A percentile compares a stretch with the other conserved stretches of the same genome.
Evolutionary conservation across 2,888 invertebrate species (phyloP).

Genomic region (Agyllia agylla): DNA sequence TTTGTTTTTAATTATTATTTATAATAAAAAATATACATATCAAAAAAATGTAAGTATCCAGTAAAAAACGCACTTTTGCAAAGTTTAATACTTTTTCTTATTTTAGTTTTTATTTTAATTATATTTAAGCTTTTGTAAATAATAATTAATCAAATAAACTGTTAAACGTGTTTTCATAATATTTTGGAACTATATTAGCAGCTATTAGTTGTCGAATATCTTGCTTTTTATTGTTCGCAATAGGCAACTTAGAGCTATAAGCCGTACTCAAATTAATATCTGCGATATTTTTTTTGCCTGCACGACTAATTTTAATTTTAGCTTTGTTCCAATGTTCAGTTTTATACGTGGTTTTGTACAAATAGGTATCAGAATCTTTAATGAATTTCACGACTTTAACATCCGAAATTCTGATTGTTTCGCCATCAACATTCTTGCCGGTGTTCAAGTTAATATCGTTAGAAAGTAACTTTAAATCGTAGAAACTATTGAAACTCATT

Average conservation of each 20-base stretch:
- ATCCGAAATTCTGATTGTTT: slow-evolving; percentile 49
- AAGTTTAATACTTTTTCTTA: not conserved
- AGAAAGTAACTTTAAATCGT: slow-evolving; percentile 51
- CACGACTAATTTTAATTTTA: slow-evolving; percentile 50
- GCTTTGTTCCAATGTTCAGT: slow-evolving; percentile 48
- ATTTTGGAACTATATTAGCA: slow-evolving; percentile 55
- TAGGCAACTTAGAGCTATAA: slow-evolving; percentile 50
- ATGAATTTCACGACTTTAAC: slow-evolving; percentile 57
- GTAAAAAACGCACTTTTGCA: not conserved
- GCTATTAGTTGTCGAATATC: slow-evolving; percentile 54
- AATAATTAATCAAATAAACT: slow-evolving; percentile 47
- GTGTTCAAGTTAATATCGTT: slow-evolving; percentile 56
- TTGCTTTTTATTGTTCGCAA: slow-evolving; percentile 55
- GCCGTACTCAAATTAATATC: slow-evolving; percentile 50
- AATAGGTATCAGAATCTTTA: slow-evolving; percentile 62
- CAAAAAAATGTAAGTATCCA: not conserved
- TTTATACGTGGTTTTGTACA: slow-evolving; percentile 59
- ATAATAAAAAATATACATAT: not conserved
- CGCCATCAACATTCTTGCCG: slow-evolving; percentile 44
- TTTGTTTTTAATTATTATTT: not conserved
- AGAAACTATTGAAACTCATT: slow-evolving; percentile 59
- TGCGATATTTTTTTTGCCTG: slow-evolving; percentile 49
- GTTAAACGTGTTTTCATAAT: slow-evolving; percentile 39
- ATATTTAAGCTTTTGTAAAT: not conserved
- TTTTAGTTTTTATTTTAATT: not conserved